Evolutionary conservation across 1,140 invertebrate genomes (phyloP).

Genomic region (Episyrphus balteatus): DNA sequence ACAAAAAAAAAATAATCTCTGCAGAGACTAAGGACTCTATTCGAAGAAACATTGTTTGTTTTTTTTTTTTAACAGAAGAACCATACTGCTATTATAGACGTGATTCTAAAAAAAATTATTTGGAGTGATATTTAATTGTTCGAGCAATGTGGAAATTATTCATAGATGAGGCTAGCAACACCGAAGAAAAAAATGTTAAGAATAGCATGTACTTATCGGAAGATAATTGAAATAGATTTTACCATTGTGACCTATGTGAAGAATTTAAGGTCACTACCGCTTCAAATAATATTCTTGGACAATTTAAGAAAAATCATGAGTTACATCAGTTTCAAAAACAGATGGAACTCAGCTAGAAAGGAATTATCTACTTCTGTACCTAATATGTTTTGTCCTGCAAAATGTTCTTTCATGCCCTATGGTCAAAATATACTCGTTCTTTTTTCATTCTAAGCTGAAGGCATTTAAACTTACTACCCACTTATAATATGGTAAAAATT

Average conservation of each 20-base stretch:
- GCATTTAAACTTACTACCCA: constrained; percentile 18
- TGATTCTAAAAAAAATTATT: too few relatives aligned
- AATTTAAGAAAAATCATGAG: not conserved
- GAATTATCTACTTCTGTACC: constrained; percentile 5
- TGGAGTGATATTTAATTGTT: too few relatives aligned
- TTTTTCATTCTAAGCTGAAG: constrained; percentile 15
- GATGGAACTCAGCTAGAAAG: constrained; percentile 2
- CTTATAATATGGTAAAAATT: constrained; percentile 3
- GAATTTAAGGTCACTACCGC: constrained; percentile 5
- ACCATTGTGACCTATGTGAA: constrained; percentile 13
- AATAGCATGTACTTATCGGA: not conserved
- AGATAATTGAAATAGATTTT: constrained; percentile 5
- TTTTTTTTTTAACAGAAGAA: too few relatives aligned
- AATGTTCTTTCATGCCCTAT: constrained; percentile 16
- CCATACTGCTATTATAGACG: too few relatives aligned
- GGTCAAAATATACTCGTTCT: constrained; percentile 13
- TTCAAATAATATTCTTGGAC: not conserved
- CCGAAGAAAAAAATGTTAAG: too few relatives aligned
- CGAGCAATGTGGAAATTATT: too few relatives aligned
- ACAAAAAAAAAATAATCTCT: too few relatives aligned
- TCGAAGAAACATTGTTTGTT: too few relatives aligned
- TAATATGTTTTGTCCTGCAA: constrained; percentile 16
- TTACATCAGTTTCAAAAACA: not conserved
- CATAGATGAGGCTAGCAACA: too few relatives aligned
- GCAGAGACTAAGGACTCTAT: too few relatives aligned